A percentile compares a stretch with the other conserved stretches of the same genome.
phyloP scores from a whole-genome alignment of 2,888 invertebrate genomes.

The Papilio gigon region DNA sequence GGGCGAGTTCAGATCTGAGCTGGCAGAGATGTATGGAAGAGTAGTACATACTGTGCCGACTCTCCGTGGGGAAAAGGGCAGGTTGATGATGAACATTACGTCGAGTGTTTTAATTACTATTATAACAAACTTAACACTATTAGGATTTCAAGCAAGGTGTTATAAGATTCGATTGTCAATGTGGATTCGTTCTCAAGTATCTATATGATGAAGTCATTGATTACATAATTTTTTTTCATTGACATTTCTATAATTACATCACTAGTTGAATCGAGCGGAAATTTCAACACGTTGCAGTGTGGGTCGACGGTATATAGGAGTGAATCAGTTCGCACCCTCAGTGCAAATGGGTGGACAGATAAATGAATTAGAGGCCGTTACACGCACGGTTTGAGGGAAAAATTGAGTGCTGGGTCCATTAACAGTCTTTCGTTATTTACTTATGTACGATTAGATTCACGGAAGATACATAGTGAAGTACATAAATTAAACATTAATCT shows the following conservation, averaged over 20 bases:
- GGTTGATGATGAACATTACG: no score
- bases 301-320: conserved; percentile 56
- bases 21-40: no score
- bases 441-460: not conserved
- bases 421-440: not conserved
- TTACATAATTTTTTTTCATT: not conserved
- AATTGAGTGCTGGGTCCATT: conserved; percentile 6
- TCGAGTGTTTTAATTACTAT: no score
- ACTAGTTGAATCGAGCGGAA: conserved; percentile 61
- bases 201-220: no score
- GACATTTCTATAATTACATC: conserved; percentile 43
- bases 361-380: conserved; percentile 47
- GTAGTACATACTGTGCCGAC: no score
- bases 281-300: conserved; percentile 76
- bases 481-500: not conserved
- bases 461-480: not conserved
- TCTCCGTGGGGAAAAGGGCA: no score
- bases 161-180: no score
- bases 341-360: conserved; percentile 45
- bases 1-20: no score
- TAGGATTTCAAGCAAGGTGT: no score
- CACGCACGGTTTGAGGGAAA: conserved; percentile 42
- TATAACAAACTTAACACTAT: no score
- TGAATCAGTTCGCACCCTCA: conserved; percentile 42
- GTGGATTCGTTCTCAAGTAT: no score